Evolutionary conservation across 1,140 invertebrate species (phyloP), one percentile per base, ranked within the genome.

Genomic region (Musca vetustissima): DNA sequence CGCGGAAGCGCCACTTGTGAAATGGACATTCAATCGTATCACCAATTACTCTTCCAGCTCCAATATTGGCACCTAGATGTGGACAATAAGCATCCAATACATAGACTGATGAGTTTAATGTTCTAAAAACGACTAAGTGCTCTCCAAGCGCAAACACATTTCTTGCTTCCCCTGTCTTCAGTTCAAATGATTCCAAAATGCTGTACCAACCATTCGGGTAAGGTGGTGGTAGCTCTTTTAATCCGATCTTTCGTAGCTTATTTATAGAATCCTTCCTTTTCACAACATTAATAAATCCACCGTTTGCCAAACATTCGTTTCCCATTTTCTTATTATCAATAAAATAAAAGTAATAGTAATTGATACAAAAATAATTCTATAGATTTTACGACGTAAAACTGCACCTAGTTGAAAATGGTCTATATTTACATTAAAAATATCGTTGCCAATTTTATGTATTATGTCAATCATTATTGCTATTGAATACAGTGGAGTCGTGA

Each of bases 121-220:
- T 86, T 24, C 86, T 81, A 78, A 92, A 95, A 0, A 96, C 87
- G 4, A 90, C 92, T 61, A 96, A 87, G 72, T 94, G 89, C 75
- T 92, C 85, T 47, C 92, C 93, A 15, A 95, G 81, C 32, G 89
- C 88, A 43, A 89, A 84, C 1, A 94, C 85, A 70, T 89, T 85
- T 67, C 86, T 84, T 0, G 91, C 88, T 70, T 89, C 82, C 36
- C 87, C 87, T 2, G 78, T 78, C 28, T 83, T 85, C 3, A 97
- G 70, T 21, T 89, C 84, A 21, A 81, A 83, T 7, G 90, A 91
- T 79, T 96, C 93, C 0, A 89, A 80, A 1, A 96, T 73, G 0
- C 86, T 89, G 77, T 93, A 95, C 94, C 94, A 97, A 13, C 94
- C 94, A 74, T 97, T 96, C 0, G 94, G 94, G 83, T 89, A 96